A percentile compares a stretch with the other conserved stretches of the same genome.
Evolutionary conservation across 2,888 invertebrate genomes (phyloP).

Genomic region (Allolobophora icterica): DNA sequence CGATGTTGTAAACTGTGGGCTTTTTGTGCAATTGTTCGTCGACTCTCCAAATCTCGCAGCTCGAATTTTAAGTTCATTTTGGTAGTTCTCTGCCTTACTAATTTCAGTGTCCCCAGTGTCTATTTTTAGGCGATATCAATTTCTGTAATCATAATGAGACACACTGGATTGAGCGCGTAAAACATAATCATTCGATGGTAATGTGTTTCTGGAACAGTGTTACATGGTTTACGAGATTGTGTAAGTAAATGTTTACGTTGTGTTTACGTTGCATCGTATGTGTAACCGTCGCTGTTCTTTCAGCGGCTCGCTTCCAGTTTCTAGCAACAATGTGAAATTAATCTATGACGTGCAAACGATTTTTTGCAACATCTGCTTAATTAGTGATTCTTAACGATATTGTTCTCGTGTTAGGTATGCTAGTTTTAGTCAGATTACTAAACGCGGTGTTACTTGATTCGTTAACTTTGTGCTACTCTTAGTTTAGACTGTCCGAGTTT

Average conservation of each 20-base stretch:
- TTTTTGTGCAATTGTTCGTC: slow-evolving; percentile 17
- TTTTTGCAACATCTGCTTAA: background rate
- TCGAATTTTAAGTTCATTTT: background rate
- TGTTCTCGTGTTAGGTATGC: background rate
- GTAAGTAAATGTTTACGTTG: background rate
- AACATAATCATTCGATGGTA: background rate
- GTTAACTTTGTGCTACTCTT: background rate
- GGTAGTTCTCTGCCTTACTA: background rate
- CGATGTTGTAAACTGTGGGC: background rate
- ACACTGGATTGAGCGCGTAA: background rate
- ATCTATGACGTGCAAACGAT: background rate
- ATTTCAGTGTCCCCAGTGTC: slow-evolving; percentile 8
- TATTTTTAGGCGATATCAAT: background rate
- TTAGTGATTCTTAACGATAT: slow-evolving; percentile 10
- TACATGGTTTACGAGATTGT: background rate
- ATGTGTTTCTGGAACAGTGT: background rate
- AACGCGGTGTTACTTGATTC: background rate
- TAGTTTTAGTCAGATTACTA: background rate
- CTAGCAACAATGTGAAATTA: background rate
- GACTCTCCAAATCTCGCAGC: background rate
- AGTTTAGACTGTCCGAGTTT: background rate
- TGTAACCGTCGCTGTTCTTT: background rate
- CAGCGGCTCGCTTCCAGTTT: background rate
- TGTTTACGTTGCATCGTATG: background rate
- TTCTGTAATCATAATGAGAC: background rate